Base-by-base conservation (phyloP, 2,888 invertebrate genomes). In the Liodrosophila aerea region DNA sequence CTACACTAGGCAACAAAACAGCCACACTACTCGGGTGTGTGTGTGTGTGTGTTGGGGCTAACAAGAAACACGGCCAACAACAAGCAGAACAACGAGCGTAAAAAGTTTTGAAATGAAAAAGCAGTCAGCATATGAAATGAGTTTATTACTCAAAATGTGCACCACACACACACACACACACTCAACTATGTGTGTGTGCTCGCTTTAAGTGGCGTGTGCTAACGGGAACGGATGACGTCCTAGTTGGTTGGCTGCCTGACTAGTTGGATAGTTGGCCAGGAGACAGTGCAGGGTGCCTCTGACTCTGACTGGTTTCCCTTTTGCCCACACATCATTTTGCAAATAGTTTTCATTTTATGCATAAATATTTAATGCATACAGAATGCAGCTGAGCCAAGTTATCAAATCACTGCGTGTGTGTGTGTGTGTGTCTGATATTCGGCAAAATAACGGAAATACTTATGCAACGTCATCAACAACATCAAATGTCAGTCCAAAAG, bases 71-170 rank as follows among this genome's bases (percentile, higher is more conserved):
- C 61, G 76, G 78, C 71, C 56, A 60, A 65, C 52, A 56, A 51
- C 47, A 39, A 22, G 3, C 5, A 22, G 22, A 22, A 22, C 22
- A 22, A 22, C 22, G 22, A 22, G 22, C 22, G 60, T 46, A 70
- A 84, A 74, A 76, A 78, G 61, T 63, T 85, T 81, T 67, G 73
- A 81, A 81, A 85, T 85, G 81, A 85, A 81, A 81, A 85, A 81
- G 80, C 81, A 81, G 81, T 81, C 81, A 81, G 85, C 81, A 81
- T 81, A 81, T 81, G 80, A 85, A 81, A 81, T 81, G 76, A 81
- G 81, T 81, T 81, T 81, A 85, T 81, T 81, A 81, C 81, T 81
- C 83, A 81, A 84, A 76, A 81, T 81, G 75, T 58, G 58, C 52
- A 44, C 46, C 9, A 13, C 22, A 34, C 15, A 41, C 53, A 44